Percentiles rank a stretch among this genome's conserved stretches.
Conservation (phyloP, 2,797 vertebrate genomes). For the Eulemur rubriventer region DNA sequence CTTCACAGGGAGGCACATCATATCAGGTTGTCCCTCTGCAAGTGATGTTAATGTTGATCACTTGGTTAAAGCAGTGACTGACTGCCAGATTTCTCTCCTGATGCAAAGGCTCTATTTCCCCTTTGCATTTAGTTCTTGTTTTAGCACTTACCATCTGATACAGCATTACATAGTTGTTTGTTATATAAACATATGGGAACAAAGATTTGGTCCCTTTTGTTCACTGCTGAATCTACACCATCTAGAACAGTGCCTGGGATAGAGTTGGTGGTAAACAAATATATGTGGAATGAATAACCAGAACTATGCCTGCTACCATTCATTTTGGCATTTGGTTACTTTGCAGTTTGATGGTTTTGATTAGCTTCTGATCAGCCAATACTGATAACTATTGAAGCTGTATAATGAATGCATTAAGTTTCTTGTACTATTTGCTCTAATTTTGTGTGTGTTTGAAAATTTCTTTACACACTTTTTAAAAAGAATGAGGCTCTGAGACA, state of each 20-base stretch:
- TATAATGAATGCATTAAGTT: not conserved
- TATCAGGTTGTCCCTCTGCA: not conserved
- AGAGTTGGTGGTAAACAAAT: not conserved
- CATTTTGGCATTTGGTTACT: not conserved
- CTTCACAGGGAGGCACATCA: not conserved
- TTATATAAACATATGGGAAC: not conserved
- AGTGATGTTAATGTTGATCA: not conserved
- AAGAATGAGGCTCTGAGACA: not conserved
- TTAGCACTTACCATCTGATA: not conserved
- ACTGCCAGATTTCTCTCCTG: not conserved
- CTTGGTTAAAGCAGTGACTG: not conserved
- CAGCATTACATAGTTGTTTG: not conserved
- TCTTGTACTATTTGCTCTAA: not conserved
- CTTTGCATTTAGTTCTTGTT: not conserved
- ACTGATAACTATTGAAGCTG: not conserved
- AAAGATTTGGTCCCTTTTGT: not conserved
- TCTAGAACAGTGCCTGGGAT: not conserved
- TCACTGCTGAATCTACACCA: not conserved
- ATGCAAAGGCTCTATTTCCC: not conserved
- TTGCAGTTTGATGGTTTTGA: not conserved
- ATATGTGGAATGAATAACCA: not conserved
- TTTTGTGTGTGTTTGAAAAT: not conserved
- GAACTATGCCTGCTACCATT: not conserved
- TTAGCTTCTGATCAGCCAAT: not conserved
- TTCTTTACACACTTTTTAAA: not conserved